Conservation (phyloP, 1,140 invertebrate genomes). For the Rhizoglyphus robini region DNA sequence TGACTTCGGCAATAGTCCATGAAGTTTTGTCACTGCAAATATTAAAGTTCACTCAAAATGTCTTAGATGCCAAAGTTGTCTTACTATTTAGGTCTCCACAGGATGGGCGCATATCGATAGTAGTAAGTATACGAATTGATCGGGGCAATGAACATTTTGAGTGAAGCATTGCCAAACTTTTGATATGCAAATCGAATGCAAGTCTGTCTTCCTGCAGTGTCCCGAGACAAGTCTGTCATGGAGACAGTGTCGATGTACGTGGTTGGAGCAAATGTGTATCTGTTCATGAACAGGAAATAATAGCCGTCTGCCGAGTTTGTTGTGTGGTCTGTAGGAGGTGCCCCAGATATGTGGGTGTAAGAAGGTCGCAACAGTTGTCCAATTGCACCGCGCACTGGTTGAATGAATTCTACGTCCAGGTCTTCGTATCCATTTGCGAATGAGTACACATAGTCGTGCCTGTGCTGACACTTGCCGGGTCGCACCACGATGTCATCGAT, state of each 20-base stretch:
- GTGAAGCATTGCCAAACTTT: neutral
- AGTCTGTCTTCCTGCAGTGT: neutral
- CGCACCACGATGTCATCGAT: constrained; percentile 19
- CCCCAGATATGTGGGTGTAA: neutral
- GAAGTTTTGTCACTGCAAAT: neutral
- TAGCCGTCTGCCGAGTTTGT: neutral
- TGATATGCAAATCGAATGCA: constrained; percentile 7
- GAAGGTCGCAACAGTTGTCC: neutral
- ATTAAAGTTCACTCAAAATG: neutral
- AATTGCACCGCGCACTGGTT: neutral
- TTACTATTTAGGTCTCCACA: constrained; percentile 7
- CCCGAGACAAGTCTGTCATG: neutral
- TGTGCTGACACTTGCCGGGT: neutral
- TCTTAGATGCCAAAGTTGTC: neutral
- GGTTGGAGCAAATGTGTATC: neutral
- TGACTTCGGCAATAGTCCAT: neutral
- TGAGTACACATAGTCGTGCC: neutral
- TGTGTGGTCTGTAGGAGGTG: neutral
- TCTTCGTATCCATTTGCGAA: neutral
- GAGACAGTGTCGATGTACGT: neutral
- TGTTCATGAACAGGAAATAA: neutral
- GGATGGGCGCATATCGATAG: neutral
- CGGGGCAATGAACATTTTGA: neutral
- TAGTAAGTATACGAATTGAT: neutral
- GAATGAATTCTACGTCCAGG: neutral